Conservation (phyloP, 2,113 vertebrate genomes). For the Amazona guildingii region DNA sequence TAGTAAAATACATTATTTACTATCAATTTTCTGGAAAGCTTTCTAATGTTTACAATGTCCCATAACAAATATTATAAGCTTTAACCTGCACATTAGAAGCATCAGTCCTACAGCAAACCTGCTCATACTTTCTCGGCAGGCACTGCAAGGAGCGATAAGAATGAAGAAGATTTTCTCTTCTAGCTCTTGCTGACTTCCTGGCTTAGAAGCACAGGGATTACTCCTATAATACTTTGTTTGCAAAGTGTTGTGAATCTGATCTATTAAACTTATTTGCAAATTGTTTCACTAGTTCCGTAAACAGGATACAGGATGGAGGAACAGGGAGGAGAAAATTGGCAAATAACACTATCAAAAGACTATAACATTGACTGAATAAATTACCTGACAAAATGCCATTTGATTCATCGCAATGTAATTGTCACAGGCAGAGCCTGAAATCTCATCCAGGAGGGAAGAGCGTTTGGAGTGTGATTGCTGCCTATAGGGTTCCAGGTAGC, state of each 20-base stretch:
- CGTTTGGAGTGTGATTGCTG: not conserved
- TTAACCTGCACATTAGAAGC: not conserved
- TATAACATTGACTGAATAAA: not conserved
- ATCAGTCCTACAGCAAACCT: not conserved
- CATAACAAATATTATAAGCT: not conserved
- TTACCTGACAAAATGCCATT: not conserved
- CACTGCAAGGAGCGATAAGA: not conserved
- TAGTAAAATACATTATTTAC: not conserved
- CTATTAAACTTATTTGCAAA: constrained; percentile 44
- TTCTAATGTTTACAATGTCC: not conserved
- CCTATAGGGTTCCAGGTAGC: not conserved
- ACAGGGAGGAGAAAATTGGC: not conserved
- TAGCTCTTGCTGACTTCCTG: not conserved
- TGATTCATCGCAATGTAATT: not conserved
- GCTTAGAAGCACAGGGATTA: not conserved
- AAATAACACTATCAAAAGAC: not conserved
- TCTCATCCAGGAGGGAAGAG: not conserved
- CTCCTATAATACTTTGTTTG: not conserved
- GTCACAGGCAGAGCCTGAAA: not conserved
- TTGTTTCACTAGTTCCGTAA: not conserved
- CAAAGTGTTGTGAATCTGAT: not conserved
- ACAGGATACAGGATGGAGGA: not conserved
- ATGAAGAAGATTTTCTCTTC: not conserved
- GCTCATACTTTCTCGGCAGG: not conserved
- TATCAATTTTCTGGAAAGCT: not conserved